Percentiles rank a stretch among this genome's conserved stretches.
These are phyloP conservation scores for Dicaeum eximium DNA, from an alignment of 2,113 vertebrate genomes.

Conservation along the genomic window DNA sequence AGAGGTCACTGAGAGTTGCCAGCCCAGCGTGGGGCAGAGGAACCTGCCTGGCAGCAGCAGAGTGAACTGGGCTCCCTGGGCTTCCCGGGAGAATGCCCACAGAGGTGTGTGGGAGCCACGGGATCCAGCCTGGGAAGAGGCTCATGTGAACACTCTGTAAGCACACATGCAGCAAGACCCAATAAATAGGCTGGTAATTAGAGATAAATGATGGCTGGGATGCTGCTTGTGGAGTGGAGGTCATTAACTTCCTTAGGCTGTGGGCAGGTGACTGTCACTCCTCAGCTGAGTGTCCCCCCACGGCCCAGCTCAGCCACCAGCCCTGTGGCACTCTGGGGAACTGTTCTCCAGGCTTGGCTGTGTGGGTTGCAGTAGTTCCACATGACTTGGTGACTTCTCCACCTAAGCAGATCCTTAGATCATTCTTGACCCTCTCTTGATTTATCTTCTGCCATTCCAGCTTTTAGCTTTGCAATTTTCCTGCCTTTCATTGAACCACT, in stretches of 20 bases:
- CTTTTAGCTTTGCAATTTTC: neutral
- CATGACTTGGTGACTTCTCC: neutral
- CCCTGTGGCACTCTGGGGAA: neutral
- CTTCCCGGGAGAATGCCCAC: neutral
- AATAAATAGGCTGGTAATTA: neutral
- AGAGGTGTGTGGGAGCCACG: rapidly evolving
- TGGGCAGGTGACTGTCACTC: neutral
- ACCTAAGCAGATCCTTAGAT: neutral
- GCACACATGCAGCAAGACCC: neutral
- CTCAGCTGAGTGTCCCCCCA: neutral
- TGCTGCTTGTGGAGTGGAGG: neutral
- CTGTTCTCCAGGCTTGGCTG: neutral
- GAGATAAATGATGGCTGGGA: neutral
- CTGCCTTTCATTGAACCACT: neutral
- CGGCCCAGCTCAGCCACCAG: rapidly evolving
- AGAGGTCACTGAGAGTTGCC: neutral
- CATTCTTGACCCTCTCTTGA: neutral
- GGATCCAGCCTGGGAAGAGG: neutral
- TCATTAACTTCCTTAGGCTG: neutral
- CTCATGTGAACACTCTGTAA: rapidly evolving
- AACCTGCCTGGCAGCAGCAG: neutral
- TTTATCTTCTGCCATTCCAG: neutral
- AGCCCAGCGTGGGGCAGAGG: neutral
- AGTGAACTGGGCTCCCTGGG: neutral
- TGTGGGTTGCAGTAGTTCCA: neutral